Evolutionary conservation across 2,797 vertebrate species (phyloP), one percentile per base, ranked within the genome.

Genomic region (Chloroceryle amazona): DNA sequence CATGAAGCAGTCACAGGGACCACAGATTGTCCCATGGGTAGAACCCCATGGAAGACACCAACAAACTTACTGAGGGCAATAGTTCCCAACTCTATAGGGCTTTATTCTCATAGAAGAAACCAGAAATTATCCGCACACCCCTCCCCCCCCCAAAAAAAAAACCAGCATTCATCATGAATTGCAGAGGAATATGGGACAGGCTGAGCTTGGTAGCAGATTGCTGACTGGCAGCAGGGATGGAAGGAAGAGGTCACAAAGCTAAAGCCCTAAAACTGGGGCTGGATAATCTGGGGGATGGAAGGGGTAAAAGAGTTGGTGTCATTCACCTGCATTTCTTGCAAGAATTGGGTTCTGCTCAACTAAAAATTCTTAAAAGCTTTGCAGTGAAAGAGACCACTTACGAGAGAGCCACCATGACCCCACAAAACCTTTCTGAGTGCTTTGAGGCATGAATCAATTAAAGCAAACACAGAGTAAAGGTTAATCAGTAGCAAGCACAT

Each of bases 401-500:
- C 20, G 46, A 72, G 29, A 63, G 60, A 92, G n/a, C 65, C 42
- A 35, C 52, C 22, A 22, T 41, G 74, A 93, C 75, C 89, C 61
- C 61, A 68, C 23, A 39, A 68, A 80, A 91, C 81, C 68, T 74
- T 74, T 91, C 79, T 65, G 87, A 78, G n/a, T 1, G 42, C 79
- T 92, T 73, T 74, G 81, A 86, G 86, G 58, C 33, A 35, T 23
- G 72, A 94, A 89, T 54, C 78, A 83, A 83, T 82, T 85, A 89
- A 91, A 95, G 63, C 37, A 72, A 92, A 42, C 84, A 81, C 0
- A 0, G 89, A 78, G 72, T 89, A 92, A 89, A 96, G 91, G 91
- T 95, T 85, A 96, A 89, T 83, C 84, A 61, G 84, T 22, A 81
- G 81, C 83, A 84, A 92, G 84, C 54, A 87, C 84, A 71, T 88